Evolutionary conservation across 2,888 invertebrate species (phyloP).

Genomic region (Platerodrilus igneus): DNA sequence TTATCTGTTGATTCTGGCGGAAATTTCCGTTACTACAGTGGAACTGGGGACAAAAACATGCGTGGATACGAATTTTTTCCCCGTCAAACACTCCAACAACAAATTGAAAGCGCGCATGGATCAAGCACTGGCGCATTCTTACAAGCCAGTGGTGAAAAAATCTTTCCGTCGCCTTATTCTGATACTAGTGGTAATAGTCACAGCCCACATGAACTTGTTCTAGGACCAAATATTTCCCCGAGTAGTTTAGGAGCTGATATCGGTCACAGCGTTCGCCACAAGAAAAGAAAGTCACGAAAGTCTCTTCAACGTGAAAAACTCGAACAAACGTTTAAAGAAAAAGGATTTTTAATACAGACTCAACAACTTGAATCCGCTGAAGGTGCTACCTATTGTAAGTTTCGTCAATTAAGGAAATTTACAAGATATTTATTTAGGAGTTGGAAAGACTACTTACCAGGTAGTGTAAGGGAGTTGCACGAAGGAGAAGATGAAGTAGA

Average conservation of each 20-base stretch:
- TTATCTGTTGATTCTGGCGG: slow-evolving; percentile 85
- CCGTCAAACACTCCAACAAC: slow-evolving; percentile 63
- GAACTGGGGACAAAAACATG: slow-evolving; percentile 77
- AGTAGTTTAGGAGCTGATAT: slow-evolving; percentile 31
- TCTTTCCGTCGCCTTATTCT: slow-evolving; percentile 44
- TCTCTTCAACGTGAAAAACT: slow-evolving; percentile 82
- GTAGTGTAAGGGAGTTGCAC: slow-evolving; percentile 47
- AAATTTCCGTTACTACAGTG: slow-evolving; percentile 79
- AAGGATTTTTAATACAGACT: slow-evolving; percentile 88
- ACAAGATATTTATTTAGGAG: slow-evolving; percentile 86
- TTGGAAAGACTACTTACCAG: slow-evolving; percentile 90
- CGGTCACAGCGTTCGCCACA: slow-evolving; percentile 43
- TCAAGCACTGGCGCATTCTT: slow-evolving; percentile 52
- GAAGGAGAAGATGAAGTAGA: slow-evolving; percentile 33
- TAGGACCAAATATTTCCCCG: slow-evolving; percentile 40
- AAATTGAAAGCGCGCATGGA: slow-evolving; percentile 51
- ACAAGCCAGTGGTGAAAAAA: slow-evolving; percentile 54
- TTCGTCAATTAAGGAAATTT: slow-evolving; percentile 83
- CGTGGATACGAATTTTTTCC: slow-evolving; percentile 74
- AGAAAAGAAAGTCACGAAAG: slow-evolving; percentile 72
- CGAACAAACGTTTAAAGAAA: slow-evolving; percentile 89
- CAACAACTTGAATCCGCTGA: slow-evolving; percentile 90
- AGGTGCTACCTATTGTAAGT: slow-evolving; percentile 91
- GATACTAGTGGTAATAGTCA: slow-evolving; percentile 37
- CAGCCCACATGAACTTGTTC: slow-evolving; percentile 41